Evolutionary conservation across 1,140 invertebrate genomes (phyloP), one percentile per base, ranked within the genome.

Genomic region (Sycophila sp.): DNA sequence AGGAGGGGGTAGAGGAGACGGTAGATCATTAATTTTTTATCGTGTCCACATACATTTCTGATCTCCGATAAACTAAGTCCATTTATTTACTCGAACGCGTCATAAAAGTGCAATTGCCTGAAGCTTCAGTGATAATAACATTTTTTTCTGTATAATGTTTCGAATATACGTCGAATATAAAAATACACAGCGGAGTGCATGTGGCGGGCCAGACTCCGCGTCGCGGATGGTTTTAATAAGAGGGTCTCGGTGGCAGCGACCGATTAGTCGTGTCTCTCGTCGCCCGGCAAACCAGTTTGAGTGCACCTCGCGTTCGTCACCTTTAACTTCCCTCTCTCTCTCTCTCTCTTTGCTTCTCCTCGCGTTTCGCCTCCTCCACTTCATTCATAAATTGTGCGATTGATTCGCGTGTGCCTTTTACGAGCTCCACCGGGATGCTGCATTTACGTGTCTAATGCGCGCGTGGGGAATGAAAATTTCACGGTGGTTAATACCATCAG

Each of bases 321-420:
- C 55, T 58, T 10, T 49, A 2, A 3, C 10, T 17, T 17, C 10
- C 19, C 11, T 10, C 10, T 24, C 45, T 49, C 7, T 49, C n/a
- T 19, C 15, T 13, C 51, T 34, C 19, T 13, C 13, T 36, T 17
- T 13, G 7, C 26, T 22, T 24, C n/a, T 13, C 36, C 15, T 32
- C 15, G 4, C 19, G 19, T 24, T 51, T 51, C 6, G 17, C 17
- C 19, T 38, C 5, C 26, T 63, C 2, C 13, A 3, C 49, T 28
- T 40, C 47, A 65, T 65, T 65, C 62, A 38, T 40, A 40, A 64
- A 42, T 36, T 1, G 28, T 13, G 10, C 42, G 32, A 60, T 60
- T 34, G 42, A 32, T 10, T 30, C n/a, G 15, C 26, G 40, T 24
- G 19, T 19, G 26, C 15, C 24, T 28, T 17, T 47, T 47, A 34